Evolutionary conservation across 2,797 vertebrate species (phyloP).

Genomic region (Silurus aristotelis): DNA sequence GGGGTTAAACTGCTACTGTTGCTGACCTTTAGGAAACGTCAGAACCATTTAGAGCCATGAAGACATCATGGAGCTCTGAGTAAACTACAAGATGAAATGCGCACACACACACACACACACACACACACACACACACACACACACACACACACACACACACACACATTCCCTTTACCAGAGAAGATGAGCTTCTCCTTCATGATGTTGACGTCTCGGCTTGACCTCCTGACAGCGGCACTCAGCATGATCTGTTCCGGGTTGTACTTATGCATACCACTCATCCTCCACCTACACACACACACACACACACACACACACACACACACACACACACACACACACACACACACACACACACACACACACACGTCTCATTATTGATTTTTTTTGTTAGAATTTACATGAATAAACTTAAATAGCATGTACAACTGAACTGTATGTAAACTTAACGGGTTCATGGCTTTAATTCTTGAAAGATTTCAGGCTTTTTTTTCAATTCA

Average conservation of each 20-base stretch:
- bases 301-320: constrained; percentile 31
- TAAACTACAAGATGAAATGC: constrained; percentile 1
- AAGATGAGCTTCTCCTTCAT: constrained; percentile 99
- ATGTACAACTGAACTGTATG: too few species aligned
- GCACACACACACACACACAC: constrained; percentile 10
- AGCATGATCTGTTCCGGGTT: constrained; percentile 99
- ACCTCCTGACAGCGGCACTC: constrained; percentile 85
- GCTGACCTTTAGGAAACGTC: constrained; percentile 73
- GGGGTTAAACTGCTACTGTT: constrained; percentile 69
- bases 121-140: constrained; percentile 11
- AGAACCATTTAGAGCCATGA: constrained; percentile 67
- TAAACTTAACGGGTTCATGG: too few species aligned
- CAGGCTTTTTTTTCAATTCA: too few species aligned
- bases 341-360: constrained; percentile 34
- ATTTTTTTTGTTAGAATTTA: too few species aligned
- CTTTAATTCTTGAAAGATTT: too few species aligned
- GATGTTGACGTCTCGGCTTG: constrained; percentile 91
- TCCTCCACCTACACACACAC: constrained; percentile 82
- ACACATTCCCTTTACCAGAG: constrained; percentile 78
- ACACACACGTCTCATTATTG: too few species aligned
- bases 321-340: constrained; percentile 31
- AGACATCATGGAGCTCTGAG: constrained; percentile 62
- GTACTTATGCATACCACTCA: constrained; percentile 90
- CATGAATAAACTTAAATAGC: too few species aligned
- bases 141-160: constrained; percentile 11